phyloP scores from a whole-genome alignment of 37 sponge, comb jelly and placozoan genomes.

The Corticium candelabrum region DNA sequence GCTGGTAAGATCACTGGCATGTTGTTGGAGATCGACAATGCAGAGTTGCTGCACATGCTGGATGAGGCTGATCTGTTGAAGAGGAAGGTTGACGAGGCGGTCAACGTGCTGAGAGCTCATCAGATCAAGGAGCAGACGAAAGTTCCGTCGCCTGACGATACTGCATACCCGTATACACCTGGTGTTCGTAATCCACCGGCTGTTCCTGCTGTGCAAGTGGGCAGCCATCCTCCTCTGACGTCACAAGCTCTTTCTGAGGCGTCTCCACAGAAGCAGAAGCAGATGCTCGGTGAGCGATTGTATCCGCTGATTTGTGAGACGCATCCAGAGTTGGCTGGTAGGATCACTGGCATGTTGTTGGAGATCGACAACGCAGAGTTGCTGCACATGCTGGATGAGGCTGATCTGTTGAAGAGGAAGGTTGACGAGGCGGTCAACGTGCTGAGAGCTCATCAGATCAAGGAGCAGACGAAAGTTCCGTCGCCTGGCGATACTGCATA shows the following conservation, averaged over 20 bases:
- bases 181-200: neutral
- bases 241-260: constrained; percentile 51
- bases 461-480: no score
- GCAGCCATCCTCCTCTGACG: constrained; percentile 5
- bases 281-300: constrained; percentile 88
- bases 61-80: constrained; percentile 70
- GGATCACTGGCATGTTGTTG: constrained; percentile 97
- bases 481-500: no score
- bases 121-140: no score
- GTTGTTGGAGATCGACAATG: constrained; percentile 96
- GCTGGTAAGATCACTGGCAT: constrained; percentile 99
- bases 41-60: constrained; percentile 92
- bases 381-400: constrained; percentile 87
- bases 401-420: constrained; percentile 67
- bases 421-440: constrained; percentile 92
- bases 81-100: constrained; percentile 90
- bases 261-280: constrained; percentile 86
- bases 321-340: constrained; percentile 80
- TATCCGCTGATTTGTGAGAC: constrained; percentile 55
- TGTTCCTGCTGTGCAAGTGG: neutral
- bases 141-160: no score
- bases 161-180: neutral
- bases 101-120: constrained; percentile 77
- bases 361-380: constrained; percentile 97
- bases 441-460: constrained; percentile 67